These are phyloP conservation scores for Strix occidentalis DNA, from an alignment of 2,797 vertebrate genomes.

Conservation along the genomic window DNA sequence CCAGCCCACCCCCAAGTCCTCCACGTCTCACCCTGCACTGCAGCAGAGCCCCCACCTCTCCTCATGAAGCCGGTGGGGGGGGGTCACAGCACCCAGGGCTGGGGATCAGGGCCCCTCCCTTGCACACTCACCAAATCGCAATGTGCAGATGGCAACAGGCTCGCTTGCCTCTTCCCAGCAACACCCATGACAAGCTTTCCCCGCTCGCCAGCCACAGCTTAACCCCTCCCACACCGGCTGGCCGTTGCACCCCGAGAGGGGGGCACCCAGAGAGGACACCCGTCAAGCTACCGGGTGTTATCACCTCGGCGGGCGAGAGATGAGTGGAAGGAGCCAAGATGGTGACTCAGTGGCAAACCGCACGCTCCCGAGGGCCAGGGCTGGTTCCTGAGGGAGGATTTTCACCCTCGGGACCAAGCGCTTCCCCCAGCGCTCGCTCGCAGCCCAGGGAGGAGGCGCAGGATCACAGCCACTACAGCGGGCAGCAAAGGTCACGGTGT, in stretches of 20 bases:
- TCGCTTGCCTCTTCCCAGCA: not conserved
- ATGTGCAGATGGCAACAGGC: slow-evolving; percentile 13
- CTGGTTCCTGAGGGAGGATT: not conserved
- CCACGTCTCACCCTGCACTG: accelerated
- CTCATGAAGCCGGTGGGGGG: too few species aligned
- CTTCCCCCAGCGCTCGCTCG: accelerated
- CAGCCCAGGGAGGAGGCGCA: not conserved
- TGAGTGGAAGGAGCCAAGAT: accelerated
- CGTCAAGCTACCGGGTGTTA: accelerated
- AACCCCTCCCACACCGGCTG: not conserved
- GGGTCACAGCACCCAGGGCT: not conserved
- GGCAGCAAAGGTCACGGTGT: accelerated
- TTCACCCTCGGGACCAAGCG: not conserved
- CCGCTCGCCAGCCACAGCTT: not conserved
- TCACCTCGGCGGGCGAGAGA: not conserved
- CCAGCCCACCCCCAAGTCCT: too few species aligned
- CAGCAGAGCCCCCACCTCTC: not conserved
- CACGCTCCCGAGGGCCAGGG: accelerated
- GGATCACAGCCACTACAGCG: not conserved
- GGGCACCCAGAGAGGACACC: not conserved
- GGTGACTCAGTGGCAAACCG: accelerated
- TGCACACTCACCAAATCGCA: slow-evolving; percentile 45
- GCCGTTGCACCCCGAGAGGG: too few species aligned
- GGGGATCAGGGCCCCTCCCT: not conserved
- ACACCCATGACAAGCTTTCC: not conserved